phyloP scores from a whole-genome alignment of 2,888 invertebrate species.

The Masnerella sp. region DNA sequence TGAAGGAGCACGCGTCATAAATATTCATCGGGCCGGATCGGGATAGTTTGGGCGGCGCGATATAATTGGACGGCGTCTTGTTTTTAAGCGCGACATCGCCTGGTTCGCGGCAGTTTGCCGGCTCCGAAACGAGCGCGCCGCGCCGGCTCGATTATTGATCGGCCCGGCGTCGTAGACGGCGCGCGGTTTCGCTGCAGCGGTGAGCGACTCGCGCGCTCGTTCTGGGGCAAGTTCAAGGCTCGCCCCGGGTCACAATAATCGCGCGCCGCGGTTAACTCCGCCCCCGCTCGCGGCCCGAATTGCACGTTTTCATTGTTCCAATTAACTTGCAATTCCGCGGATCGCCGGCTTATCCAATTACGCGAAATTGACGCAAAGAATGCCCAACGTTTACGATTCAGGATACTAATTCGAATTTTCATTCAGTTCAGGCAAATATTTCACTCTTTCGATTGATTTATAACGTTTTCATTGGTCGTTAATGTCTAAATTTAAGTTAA shows the following conservation, averaged over 20 bases:
- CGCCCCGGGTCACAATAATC: conserved; percentile 76
- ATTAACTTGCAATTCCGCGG: conserved; percentile 30
- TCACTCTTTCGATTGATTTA: too few species aligned
- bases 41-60: conserved; percentile 25
- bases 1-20: conserved; percentile 28
- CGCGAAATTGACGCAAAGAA: background rate
- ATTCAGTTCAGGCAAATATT: too few species aligned
- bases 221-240: conserved; percentile 77
- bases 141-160: conserved; percentile 67
- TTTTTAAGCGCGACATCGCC: conserved; percentile 59
- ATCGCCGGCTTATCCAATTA: conserved; percentile 14
- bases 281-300: conserved; percentile 30
- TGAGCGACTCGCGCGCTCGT: conserved; percentile 67
- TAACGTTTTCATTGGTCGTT: too few species aligned
- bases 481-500: too few species aligned
- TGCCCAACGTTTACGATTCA: too few species aligned
- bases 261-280: conserved; percentile 73
- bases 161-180: conserved; percentile 61
- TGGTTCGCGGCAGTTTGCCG: conserved; percentile 58
- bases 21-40: conserved; percentile 52
- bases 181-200: conserved; percentile 60
- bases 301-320: conserved; percentile 25
- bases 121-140: conserved; percentile 63
- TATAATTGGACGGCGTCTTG: conserved; percentile 51
- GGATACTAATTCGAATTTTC: too few species aligned